A percentile compares a stretch with the other conserved stretches of the same genome.
Evolutionary conservation across 2,113 vertebrate species (phyloP).

Genomic region (Pandion haliaetus): DNA sequence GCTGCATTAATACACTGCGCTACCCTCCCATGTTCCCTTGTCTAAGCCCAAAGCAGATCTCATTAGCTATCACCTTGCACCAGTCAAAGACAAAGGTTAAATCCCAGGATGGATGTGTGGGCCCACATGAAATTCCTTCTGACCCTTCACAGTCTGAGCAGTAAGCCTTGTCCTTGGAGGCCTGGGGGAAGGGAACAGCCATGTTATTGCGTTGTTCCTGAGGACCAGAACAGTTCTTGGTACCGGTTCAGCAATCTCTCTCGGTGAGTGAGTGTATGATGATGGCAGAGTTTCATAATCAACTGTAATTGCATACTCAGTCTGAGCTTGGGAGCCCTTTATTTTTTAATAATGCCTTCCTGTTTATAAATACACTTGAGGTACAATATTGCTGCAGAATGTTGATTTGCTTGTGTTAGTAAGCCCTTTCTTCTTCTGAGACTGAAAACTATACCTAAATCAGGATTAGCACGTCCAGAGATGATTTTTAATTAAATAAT

Average conservation of each 20-base stretch:
- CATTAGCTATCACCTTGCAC: neutral
- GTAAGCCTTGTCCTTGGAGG: neutral
- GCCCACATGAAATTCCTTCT: neutral
- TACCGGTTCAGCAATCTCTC: neutral
- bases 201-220: neutral
- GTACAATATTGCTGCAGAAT: neutral
- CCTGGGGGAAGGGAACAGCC: neutral
- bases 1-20: neutral
- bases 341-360: constrained; percentile 20
- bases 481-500: constrained; percentile 27
- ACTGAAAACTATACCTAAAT: neutral
- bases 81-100: neutral
- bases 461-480: neutral
- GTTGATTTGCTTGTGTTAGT: neutral
- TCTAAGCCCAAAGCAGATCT: neutral
- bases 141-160: neutral
- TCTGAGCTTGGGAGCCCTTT: neutral
- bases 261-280: neutral
- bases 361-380: neutral
- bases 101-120: neutral
- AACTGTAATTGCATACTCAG: neutral
- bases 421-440: neutral
- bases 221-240: neutral
- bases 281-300: neutral
- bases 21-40: neutral